Conservation (phyloP, 2,888 invertebrate genomes). For the Chirona hameri region DNA sequence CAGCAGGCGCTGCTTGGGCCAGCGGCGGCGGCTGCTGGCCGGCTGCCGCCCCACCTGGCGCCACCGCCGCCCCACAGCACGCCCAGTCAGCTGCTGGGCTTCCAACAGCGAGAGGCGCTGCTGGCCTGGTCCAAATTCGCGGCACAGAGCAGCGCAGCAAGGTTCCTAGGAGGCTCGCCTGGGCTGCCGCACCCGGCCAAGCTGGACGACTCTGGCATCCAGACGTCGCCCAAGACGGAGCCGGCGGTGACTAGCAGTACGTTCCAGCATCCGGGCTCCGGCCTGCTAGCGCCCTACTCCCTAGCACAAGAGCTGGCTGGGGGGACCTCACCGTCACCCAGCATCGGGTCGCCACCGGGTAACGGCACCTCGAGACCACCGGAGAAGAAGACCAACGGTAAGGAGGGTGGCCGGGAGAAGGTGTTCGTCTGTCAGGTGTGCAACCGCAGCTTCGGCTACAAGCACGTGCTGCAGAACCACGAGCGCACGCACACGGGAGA, state of each 20-base stretch:
- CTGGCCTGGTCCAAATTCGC: constrained; percentile 29
- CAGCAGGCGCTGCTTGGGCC: constrained; percentile 26
- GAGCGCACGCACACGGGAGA: constrained; percentile 92
- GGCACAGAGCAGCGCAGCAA: constrained; percentile 1
- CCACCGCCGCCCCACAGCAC: background rate
- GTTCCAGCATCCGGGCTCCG: background rate
- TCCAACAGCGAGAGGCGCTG: constrained; percentile 27
- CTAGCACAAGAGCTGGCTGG: background rate
- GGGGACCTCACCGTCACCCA: background rate
- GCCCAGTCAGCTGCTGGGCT: background rate
- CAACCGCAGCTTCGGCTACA: constrained; percentile 85
- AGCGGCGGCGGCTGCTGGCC: background rate
- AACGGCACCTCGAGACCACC: background rate
- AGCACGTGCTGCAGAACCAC: constrained; percentile 90
- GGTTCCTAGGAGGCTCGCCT: background rate
- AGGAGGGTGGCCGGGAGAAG: constrained; percentile 56
- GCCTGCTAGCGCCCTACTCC: background rate
- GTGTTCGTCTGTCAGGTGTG: constrained; percentile 85
- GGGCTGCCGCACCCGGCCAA: background rate
- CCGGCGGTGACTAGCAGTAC: background rate
- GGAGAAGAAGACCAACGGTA: constrained; percentile 8
- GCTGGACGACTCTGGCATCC: constrained; percentile 30
- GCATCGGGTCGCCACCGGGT: background rate
- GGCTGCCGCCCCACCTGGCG: background rate
- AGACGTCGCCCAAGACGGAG: constrained; percentile 13